A percentile compares a stretch with the other conserved stretches of the same genome.
phyloP scores from a whole-genome alignment of 1,140 invertebrate genomes.

The Lucilia sericata region DNA sequence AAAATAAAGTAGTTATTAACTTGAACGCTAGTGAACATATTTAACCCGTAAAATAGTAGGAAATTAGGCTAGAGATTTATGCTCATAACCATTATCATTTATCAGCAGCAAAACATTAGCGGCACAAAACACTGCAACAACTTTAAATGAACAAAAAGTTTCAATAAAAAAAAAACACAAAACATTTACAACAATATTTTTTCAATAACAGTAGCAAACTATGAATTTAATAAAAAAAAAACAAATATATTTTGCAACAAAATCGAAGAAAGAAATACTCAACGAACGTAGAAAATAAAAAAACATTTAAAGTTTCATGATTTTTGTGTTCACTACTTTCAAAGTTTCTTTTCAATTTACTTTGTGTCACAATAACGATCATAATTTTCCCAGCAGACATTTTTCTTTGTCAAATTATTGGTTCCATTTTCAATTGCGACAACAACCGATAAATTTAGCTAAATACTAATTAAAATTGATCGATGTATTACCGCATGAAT shows the following conservation, averaged over 20 bases:
- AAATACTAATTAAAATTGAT: constrained; percentile 27
- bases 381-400: constrained; percentile 25
- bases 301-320: constrained; percentile 6
- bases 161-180: background rate
- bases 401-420: constrained; percentile 2
- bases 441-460: background rate
- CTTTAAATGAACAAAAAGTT: background rate
- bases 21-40: constrained; percentile 30
- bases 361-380: constrained; percentile 29
- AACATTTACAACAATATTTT: no score
- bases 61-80: constrained; percentile 34
- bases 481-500: background rate
- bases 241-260: background rate
- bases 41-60: background rate
- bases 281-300: background rate
- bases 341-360: constrained; percentile 19
- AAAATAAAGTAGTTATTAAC: constrained; percentile 19
- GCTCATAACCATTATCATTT: constrained; percentile 32
- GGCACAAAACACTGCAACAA: background rate
- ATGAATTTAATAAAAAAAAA: background rate
- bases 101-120: constrained; percentile 28
- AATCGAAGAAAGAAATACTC: background rate
- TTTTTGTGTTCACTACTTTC: background rate
- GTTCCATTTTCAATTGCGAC: constrained; percentile 1
- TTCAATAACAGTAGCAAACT: background rate